Base-by-base conservation (phyloP, 2,888 invertebrate species). In the Andrena bicolor region DNA sequence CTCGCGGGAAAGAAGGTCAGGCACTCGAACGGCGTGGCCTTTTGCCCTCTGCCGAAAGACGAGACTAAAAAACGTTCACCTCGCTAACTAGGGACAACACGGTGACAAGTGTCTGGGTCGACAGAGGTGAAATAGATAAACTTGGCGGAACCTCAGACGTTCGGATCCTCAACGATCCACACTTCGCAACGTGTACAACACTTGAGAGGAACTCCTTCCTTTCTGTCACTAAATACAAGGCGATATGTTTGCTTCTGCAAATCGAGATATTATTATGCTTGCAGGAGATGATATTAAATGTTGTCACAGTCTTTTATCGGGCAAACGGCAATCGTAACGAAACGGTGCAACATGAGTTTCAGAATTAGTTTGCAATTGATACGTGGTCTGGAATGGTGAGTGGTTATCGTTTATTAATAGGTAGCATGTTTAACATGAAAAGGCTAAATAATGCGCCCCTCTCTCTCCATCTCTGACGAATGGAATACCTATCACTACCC, bases 1-100 rank as follows among this genome's bases (percentile, higher is more conserved):
- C 81, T 53, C 20, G 49, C 75, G 65, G 53, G 64, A 20, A 78
- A 70, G 76, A 78, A 82, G 84, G 86, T 86, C 82, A 80, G 60
- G 41, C 82, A 28, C 70, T 73, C 56, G 28, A 41, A 48, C 79
- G 32, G 74, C 74, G 78, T 76, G 77, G 20, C 75, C 75, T 80
- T 82, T 71, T 82, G 69, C 30, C 65, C 69, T 63, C 64, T 23
- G 73, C 16, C 64, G 75, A 83, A 68, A 82, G 77, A 77, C 88
- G 35, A 48, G 48, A 23, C 60, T 28, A 30, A 71, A 70, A 63
- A 69, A 51, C 35, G 20, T 53, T 69, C 41, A 16, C 58, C 82
- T 68, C 69, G 32, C 10, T 13, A 65, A 23, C 23, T 30, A 23
- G 16, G 32, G 5, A 28, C 5, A 23, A 28, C 61, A 26, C 20